phyloP scores from a whole-genome alignment of 2,888 invertebrate species.

The Osmoderma eremita region DNA sequence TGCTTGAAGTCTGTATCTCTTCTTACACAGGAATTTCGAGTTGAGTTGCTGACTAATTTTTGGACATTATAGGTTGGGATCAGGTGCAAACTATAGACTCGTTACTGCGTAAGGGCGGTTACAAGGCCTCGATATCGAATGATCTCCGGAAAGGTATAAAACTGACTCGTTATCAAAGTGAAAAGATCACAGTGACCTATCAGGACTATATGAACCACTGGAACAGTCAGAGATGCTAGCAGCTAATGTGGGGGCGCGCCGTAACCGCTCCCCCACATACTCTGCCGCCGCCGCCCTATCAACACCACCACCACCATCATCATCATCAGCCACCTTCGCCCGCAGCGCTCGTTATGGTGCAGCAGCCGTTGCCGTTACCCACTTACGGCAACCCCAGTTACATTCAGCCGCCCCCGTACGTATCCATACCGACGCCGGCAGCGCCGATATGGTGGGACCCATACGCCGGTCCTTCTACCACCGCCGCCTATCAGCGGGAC shows the following conservation, averaged over 20 bases:
- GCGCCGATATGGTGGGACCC: slow-evolving; percentile 59
- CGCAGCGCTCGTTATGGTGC: slow-evolving; percentile 58
- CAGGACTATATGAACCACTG: slow-evolving; percentile 80
- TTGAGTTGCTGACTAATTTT: too few species aligned
- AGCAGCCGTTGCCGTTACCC: slow-evolving; percentile 58
- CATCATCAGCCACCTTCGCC: slow-evolving; percentile 11
- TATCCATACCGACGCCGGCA: slow-evolving; percentile 49
- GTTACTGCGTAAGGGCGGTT: slow-evolving; percentile 95
- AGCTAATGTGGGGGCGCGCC: slow-evolving; percentile 68
- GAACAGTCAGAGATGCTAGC: slow-evolving; percentile 79
- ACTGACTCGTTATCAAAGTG: slow-evolving; percentile 95
- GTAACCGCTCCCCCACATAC: slow-evolving; percentile 56
- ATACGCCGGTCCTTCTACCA: slow-evolving; percentile 54
- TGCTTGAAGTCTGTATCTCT: too few species aligned
- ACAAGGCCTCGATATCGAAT: slow-evolving; percentile 88
- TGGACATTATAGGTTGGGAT: slow-evolving; percentile 85
- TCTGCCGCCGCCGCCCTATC: slow-evolving; percentile 37
- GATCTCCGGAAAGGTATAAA: slow-evolving; percentile 90
- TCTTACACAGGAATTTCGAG: too few species aligned
- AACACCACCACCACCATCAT: too few species aligned
- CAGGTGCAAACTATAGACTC: slow-evolving; percentile 98
- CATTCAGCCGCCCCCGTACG: slow-evolving; percentile 51
- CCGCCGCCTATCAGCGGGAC: slow-evolving; percentile 54
- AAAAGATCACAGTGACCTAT: slow-evolving; percentile 91
- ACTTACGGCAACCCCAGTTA: slow-evolving; percentile 51